Conservation (phyloP, 1,140 invertebrate species). For the Psilanteris sp. region DNA sequence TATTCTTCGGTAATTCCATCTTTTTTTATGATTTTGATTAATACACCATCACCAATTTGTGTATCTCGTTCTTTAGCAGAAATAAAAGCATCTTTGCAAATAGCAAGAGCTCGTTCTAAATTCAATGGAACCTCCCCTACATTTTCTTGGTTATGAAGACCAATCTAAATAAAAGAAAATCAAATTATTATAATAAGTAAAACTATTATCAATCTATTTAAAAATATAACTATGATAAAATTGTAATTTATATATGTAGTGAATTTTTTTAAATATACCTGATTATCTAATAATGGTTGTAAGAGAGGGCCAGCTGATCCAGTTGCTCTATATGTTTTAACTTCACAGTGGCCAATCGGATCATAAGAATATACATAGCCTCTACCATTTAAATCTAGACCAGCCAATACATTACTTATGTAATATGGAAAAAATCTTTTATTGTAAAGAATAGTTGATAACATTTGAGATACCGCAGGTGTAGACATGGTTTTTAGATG, state of each 20-base stretch:
- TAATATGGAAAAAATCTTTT: constrained; percentile 99
- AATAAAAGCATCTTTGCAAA: constrained; percentile 97
- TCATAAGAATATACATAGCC: constrained; percentile 98
- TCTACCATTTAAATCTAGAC: constrained; percentile 92
- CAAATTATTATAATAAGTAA: too few species aligned
- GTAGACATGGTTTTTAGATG: constrained; percentile 97
- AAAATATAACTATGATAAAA: too few species aligned
- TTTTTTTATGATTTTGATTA: constrained; percentile 94
- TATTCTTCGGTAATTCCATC: constrained; percentile 88
- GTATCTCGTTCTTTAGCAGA: constrained; percentile 98
- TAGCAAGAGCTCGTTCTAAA: constrained; percentile 88
- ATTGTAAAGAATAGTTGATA: constrained; percentile 97
- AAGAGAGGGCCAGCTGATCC: constrained; percentile 91
- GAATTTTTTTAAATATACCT: constrained; percentile 76
- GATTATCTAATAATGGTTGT: constrained; percentile 93
- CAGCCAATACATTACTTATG: constrained; percentile 96
- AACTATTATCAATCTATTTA: too few species aligned
- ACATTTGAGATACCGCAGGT: constrained; percentile 94
- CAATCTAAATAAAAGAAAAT: constrained; percentile 82
- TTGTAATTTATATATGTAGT: too few species aligned
- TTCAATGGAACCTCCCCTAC: constrained; percentile 83
- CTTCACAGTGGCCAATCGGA: constrained; percentile 96
- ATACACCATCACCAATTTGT: constrained; percentile 95
- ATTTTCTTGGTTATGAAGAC: constrained; percentile 90
- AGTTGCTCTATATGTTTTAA: constrained; percentile 87